These are phyloP conservation scores for Parus major DNA, from an alignment of 2,113 vertebrate species.

Conservation along the genomic window DNA sequence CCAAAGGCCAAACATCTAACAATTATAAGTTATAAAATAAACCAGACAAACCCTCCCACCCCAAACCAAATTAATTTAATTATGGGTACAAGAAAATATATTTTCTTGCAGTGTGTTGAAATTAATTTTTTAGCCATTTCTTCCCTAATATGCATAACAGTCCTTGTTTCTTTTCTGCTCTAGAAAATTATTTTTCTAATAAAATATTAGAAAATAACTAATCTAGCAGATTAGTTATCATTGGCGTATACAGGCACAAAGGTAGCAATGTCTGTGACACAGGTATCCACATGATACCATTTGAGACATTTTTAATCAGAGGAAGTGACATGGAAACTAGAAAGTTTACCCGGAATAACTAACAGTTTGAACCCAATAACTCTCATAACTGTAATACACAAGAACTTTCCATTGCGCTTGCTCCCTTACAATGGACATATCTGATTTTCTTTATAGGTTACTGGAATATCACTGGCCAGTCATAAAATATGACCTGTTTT, in stretches of 20 bases:
- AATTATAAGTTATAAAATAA: background rate
- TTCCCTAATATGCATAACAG: background rate
- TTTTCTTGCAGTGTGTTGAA: background rate
- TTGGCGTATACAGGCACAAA: background rate
- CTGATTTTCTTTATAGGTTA: background rate
- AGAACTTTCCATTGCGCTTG: background rate
- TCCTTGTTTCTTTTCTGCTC: background rate
- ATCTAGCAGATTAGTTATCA: background rate
- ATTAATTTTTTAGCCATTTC: background rate
- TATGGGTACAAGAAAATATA: background rate
- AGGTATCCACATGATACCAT: background rate
- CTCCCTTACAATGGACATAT: background rate
- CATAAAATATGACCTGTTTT: background rate
- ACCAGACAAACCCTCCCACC: rapidly evolving
- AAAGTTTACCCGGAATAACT: background rate
- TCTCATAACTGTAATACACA: background rate
- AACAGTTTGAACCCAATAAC: background rate
- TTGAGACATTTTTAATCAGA: background rate
- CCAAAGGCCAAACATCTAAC: background rate
- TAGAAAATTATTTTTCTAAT: background rate
- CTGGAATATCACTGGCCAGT: background rate
- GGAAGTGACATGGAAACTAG: background rate
- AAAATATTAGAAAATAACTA: no score
- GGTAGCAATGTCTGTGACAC: background rate
- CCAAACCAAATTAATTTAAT: background rate